Evolutionary conservation across 2,888 invertebrate genomes (phyloP).

Genomic region (Eutolmus rufibarbis): DNA sequence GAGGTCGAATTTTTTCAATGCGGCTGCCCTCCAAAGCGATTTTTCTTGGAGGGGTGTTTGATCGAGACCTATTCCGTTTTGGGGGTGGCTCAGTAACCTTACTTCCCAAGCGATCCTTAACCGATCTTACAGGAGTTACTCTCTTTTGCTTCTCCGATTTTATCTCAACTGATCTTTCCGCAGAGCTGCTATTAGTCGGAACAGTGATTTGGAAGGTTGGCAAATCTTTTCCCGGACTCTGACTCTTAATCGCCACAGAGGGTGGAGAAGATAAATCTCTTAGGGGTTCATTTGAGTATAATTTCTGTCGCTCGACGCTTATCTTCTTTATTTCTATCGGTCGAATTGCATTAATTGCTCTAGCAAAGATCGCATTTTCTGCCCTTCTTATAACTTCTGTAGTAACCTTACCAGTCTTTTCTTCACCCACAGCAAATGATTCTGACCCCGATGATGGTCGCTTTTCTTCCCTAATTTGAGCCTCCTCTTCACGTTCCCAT

Average conservation of each 20-base stretch:
- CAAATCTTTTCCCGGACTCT: conserved; percentile 49
- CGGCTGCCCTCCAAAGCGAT: conserved; percentile 42
- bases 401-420: conserved; percentile 75
- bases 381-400: conserved; percentile 89
- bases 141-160: conserved; percentile 63
- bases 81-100: conserved; percentile 42
- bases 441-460: conserved; percentile 58
- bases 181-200: conserved; percentile 61
- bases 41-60: conserved; percentile 47
- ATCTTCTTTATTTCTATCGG: conserved; percentile 80
- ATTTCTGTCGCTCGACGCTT: conserved; percentile 70
- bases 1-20: conserved; percentile 29
- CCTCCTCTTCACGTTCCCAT: conserved; percentile 84
- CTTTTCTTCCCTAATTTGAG: conserved; percentile 63
- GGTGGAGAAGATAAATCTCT: conserved; percentile 52
- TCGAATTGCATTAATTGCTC: conserved; percentile 81
- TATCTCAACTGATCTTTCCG: conserved; percentile 64
- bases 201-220: conserved; percentile 66
- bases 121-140: conserved; percentile 69
- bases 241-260: conserved; percentile 46
- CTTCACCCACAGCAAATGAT: conserved; percentile 55
- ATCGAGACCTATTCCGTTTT: conserved; percentile 51
- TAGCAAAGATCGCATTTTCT: conserved; percentile 90
- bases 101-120: conserved; percentile 81
- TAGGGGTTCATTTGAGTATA: conserved; percentile 66